A percentile compares a stretch with the other conserved stretches of the same genome.
phyloP scores from a whole-genome alignment of 2,797 vertebrate species.

The Muraenolepis orangiensis region DNA sequence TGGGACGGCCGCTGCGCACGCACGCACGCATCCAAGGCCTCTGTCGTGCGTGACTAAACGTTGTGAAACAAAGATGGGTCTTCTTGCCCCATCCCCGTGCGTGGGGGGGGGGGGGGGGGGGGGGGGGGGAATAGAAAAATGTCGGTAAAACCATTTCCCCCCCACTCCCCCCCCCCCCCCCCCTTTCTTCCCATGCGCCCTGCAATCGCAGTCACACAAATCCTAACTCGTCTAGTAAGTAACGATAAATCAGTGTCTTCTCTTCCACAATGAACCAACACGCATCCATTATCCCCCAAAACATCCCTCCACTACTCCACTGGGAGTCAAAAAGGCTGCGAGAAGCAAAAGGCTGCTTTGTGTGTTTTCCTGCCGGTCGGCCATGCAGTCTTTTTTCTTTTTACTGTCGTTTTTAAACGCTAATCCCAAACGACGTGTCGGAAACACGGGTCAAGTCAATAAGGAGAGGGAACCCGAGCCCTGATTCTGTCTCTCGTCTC shows the following conservation, averaged over 20 bases:
- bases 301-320: conserved; percentile 34
- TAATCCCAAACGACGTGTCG: conserved; percentile 57
- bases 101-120: too few species aligned
- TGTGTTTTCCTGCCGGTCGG: conserved; percentile 39
- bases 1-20: conserved; percentile 34
- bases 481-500: conserved; percentile 34
- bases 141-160: background rate
- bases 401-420: conserved; percentile 36
- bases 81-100: conserved; percentile 5
- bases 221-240: background rate
- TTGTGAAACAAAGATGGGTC: conserved; percentile 30
- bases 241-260: background rate
- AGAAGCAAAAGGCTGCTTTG: conserved; percentile 7
- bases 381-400: conserved; percentile 44
- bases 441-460: conserved; percentile 62
- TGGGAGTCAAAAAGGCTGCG: conserved; percentile 35
- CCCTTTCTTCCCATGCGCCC: too few species aligned
- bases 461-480: conserved; percentile 55
- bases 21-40: too few species aligned
- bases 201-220: background rate
- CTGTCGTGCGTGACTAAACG: conserved; percentile 22
- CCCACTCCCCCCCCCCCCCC: too few species aligned
- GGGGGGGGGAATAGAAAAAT: background rate
- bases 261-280: background rate
- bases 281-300: conserved; percentile 18